These are phyloP conservation scores for Ianthella basta DNA, from an alignment of 37 sponge, comb jelly and placozoan species.

Conservation along the genomic window DNA sequence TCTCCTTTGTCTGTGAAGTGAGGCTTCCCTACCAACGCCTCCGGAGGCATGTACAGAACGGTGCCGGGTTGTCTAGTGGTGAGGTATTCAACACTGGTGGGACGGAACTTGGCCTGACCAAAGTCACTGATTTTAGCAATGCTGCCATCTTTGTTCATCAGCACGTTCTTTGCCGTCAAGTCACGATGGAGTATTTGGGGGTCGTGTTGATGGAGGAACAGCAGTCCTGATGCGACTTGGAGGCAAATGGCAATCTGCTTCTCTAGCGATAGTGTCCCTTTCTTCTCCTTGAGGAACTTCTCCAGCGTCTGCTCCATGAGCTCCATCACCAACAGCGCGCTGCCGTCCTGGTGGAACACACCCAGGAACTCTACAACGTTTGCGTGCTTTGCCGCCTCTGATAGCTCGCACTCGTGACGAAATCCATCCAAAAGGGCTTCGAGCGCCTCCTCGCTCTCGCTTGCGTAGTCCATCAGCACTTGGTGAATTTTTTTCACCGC, in stretches of 20 bases:
- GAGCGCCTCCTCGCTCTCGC: neutral
- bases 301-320: neutral
- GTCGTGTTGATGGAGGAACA: too few relatives aligned
- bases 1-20: slow-evolving; percentile 3
- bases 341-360: neutral
- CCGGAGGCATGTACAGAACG: slow-evolving; percentile 14
- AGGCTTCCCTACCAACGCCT: neutral
- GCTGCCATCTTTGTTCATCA: neutral
- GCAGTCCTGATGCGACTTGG: too few relatives aligned
- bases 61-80: neutral
- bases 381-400: neutral
- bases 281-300: slow-evolving; percentile 8
- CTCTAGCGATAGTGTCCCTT: neutral
- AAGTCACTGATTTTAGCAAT: neutral
- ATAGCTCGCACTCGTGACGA: neutral
- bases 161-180: neutral
- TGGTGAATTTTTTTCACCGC: slow-evolving; percentile 6
- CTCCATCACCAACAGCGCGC: slow-evolving; percentile 6
- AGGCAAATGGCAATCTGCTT: neutral
- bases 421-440: neutral
- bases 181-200: neutral
- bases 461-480: neutral
- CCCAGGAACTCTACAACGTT: slow-evolving; percentile 16
- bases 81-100: neutral
- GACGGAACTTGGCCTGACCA: slow-evolving; percentile 20